Evolutionary conservation across 2,797 vertebrate species (phyloP).

Genomic region (Lepidocolaptes lacrymiger): DNA sequence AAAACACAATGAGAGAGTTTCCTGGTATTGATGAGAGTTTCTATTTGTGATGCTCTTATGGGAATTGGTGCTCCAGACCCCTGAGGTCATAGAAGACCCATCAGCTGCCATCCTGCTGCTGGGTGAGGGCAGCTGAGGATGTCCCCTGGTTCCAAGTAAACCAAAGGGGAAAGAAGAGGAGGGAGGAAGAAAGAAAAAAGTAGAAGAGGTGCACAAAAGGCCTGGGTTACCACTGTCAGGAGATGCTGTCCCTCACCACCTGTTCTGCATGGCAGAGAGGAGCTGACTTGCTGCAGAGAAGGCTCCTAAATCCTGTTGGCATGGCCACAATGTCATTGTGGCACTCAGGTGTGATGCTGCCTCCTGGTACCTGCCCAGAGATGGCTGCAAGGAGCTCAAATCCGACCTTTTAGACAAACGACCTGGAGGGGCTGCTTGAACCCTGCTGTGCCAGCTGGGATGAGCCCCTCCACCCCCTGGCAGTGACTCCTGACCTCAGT

Average conservation of each 20-base stretch:
- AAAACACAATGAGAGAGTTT: background rate
- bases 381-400: background rate
- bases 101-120: background rate
- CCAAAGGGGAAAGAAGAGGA: background rate
- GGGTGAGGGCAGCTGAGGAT: background rate
- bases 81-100: background rate
- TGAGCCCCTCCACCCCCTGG: background rate
- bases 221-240: background rate
- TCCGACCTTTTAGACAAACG: background rate
- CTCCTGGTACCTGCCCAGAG: background rate
- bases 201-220: background rate
- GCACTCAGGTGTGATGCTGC: background rate
- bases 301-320: background rate
- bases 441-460: background rate
- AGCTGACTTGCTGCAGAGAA: background rate
- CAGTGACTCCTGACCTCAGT: background rate
- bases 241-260: background rate
- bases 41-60: background rate
- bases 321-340: background rate
- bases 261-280: background rate
- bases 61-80: background rate
- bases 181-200: too few species aligned
- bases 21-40: background rate
- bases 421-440: background rate
- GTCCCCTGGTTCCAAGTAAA: background rate